Base-by-base conservation (phyloP, 2,888 invertebrate genomes). In the Eulithis prunata region DNA sequence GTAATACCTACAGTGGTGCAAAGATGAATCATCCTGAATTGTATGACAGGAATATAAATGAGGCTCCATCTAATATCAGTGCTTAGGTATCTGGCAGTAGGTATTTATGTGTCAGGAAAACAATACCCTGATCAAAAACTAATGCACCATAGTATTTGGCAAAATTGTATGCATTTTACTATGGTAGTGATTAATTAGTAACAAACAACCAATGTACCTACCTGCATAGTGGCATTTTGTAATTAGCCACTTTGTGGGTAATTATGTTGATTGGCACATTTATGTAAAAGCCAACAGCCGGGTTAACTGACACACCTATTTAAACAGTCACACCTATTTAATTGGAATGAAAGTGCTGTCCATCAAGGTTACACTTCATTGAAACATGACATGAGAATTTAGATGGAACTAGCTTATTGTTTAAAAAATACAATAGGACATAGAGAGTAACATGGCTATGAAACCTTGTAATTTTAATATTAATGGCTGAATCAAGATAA, bases 261-360 rank as follows among this genome's bases (percentile, higher is more conserved):
- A 81, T 78, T 75, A 73, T 64, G 71, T 69, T 74, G 71, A 76
- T 73, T 71, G 71, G 71, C 73, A 76, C 62, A 62, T 77, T 76
- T 66, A 63, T 74, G 75, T 75, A 72, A 78, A 78, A 72, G 74
- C 70, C 65, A 60, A 59, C 67, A 59, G 58, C 46, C 54, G 66
- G 12, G 73, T 74, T 76, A 68, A 57, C 64, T 63, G 71, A 70
- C 74, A 69, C 72, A 71, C 71, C 71, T 68, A 60, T 57, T 66
- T 58, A 68, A 65, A 62, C 38, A 46, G 71, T 71, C 75, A 73
- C 75, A 71, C 72, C 71, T 72, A 75, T 75, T 71, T 74, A 75
- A 75, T 75, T 74, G 74, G 72, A 71, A 72, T 75, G 73, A 71
- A 78, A 78, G 75, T 71, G 74, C 71, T 73, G 64, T 57, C 66